phyloP scores from a whole-genome alignment of 37 sponge, comb jelly and placozoan genomes.

The Geodia barretti region DNA sequence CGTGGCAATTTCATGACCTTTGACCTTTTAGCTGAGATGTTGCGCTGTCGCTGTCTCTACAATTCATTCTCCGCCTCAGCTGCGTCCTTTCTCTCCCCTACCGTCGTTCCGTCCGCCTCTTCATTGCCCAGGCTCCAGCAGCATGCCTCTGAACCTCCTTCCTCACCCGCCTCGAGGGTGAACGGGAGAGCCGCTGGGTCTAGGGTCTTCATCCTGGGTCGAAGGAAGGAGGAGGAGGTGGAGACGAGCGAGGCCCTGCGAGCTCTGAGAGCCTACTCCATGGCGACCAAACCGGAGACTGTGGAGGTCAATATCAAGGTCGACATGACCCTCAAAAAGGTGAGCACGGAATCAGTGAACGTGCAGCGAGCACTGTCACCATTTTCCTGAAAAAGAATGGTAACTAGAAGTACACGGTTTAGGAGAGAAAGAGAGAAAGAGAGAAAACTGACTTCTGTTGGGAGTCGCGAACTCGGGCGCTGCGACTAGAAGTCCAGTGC shows the following conservation, averaged over 20 bases:
- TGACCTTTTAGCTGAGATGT: no score
- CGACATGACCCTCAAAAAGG: slow-evolving; percentile 13
- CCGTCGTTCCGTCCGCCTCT: not conserved
- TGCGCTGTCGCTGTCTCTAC: not conserved
- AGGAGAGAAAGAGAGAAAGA: no score
- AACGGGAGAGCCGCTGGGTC: not conserved
- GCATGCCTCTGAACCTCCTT: not conserved
- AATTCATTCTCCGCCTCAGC: not conserved
- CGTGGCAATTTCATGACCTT: no score
- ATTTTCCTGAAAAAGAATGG: no score
- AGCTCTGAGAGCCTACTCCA: slow-evolving; percentile 76
- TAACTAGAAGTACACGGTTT: no score
- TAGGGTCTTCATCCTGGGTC: slow-evolving; percentile 4
- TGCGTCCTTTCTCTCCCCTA: not conserved
- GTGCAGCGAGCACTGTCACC: no score
- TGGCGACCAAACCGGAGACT: slow-evolving; percentile 48
- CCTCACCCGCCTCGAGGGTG: not conserved
- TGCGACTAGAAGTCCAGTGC: no score
- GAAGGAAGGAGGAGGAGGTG: not conserved
- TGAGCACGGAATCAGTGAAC: slow-evolving; percentile 1
- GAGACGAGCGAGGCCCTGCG: slow-evolving; percentile 34
- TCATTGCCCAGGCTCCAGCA: not conserved
- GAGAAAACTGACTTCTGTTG: no score
- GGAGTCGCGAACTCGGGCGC: no score
- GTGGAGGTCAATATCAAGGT: slow-evolving; percentile 48